Evolutionary conservation across 1,140 invertebrate species (phyloP), one percentile per base, ranked within the genome.

Genomic region (Coboldia fuscipes): DNA sequence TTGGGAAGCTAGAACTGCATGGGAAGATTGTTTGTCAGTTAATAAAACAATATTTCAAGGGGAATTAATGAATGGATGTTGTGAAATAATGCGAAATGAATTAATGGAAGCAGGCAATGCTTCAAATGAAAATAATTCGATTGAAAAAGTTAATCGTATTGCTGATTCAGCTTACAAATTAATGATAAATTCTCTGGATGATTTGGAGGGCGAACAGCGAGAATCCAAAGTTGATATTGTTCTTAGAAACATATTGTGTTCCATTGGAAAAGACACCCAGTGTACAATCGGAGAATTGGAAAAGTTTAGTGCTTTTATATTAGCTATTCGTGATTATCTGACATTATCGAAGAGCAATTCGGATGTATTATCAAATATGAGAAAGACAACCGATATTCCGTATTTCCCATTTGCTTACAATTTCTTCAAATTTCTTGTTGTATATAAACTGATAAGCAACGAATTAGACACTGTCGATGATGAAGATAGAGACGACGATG

Each of bases 1-100:
- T 17, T 61, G 55, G 53, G 61, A 65, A 44, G 46, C 61, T 4
- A 61, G 57, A 13, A 61, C 58, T n/a, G 58, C 60, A 22, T 65
- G 62, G 62, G 56, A 62, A 45, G 60, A 63, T 50, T 51, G 52
- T n/a, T 33, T 63, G 12, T 56, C 48, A 4, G 50, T 47, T 36
- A 42, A 50, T 14, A 46, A 54, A 27, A 51, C 49, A 4, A 37
- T 45, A 22, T 45, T 57, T 15, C 39, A 44, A 16, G 22, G 39
- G 9, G 34, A 31, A 1, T 28, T 51, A 6, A 32, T 50, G 3
- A 16, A 37, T 5, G 34, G 37, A 17, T 52, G 51, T 37, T 42
- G 45, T 0, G 20, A 27, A 27, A 52, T 46, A 28, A 38, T 50
- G 13, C n/a, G n/a, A n/a, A 37, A 51, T 5, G 24, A 38, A 20